Evolutionary conservation across 2,113 vertebrate genomes (phyloP).

Genomic region (Dasypus novemcinctus): DNA sequence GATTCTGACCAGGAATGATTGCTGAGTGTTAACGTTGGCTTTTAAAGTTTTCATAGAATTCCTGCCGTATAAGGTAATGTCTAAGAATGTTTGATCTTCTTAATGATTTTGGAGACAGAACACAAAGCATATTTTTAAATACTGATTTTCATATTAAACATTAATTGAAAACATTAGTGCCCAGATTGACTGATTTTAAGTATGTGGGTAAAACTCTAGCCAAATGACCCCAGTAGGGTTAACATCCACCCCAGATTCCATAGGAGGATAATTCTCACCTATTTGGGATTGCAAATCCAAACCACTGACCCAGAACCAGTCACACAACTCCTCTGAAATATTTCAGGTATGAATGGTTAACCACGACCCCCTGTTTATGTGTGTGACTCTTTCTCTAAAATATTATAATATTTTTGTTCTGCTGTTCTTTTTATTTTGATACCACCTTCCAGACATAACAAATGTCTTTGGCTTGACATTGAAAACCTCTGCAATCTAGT

Average conservation of each 20-base stretch:
- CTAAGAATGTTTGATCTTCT: background rate
- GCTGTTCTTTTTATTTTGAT: background rate
- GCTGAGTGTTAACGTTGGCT: background rate
- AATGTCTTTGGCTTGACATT: background rate
- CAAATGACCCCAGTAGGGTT: background rate
- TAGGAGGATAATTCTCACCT: rapidly evolving
- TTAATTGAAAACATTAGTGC: slow-evolving; percentile 31
- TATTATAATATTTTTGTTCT: background rate
- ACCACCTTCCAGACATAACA: background rate
- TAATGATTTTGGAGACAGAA: slow-evolving; percentile 24
- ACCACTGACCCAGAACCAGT: background rate
- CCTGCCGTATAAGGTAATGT: slow-evolving; percentile 70
- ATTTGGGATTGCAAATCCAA: background rate
- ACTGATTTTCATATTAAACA: background rate
- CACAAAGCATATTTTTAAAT: slow-evolving; percentile 59
- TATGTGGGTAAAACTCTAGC: background rate
- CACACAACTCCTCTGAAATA: background rate
- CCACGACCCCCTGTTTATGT: background rate
- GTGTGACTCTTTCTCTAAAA: background rate
- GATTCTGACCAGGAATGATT: background rate
- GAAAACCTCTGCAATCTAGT: background rate
- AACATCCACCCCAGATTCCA: rapidly evolving
- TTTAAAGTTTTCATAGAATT: slow-evolving; percentile 16
- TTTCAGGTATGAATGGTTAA: background rate
- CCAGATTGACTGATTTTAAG: background rate